A percentile compares a stretch with the other conserved stretches of the same genome.
Conservation (phyloP, 2,113 vertebrate species). For the Camelus bactrianus region DNA sequence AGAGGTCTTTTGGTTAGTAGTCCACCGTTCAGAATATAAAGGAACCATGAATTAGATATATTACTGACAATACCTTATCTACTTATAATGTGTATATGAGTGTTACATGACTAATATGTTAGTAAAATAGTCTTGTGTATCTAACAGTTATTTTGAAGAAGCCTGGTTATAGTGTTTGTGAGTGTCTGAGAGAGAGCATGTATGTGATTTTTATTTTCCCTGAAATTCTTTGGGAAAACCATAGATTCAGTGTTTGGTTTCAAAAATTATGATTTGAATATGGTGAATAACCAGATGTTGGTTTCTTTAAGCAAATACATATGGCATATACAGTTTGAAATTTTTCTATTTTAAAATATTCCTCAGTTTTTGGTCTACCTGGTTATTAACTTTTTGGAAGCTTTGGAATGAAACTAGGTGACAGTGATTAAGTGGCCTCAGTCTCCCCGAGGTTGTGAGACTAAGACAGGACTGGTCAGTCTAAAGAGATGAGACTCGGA, state of each 20-base stretch:
- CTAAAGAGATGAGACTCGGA: background rate
- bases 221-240: background rate
- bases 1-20: background rate
- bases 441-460: background rate
- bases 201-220: background rate
- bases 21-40: background rate
- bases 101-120: background rate
- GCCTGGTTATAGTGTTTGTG: background rate
- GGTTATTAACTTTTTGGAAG: background rate
- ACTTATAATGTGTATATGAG: background rate
- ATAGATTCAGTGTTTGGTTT: background rate
- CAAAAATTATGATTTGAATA: background rate
- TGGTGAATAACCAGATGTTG: background rate
- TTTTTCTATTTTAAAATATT: constrained; percentile 6
- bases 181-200: background rate
- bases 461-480: background rate
- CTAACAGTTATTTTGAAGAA: background rate
- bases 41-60: background rate
- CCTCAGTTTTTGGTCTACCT: background rate
- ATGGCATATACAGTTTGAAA: background rate
- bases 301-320: constrained; percentile 17
- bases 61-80: background rate
- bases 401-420: background rate
- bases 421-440: background rate
- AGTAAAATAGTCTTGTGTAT: background rate